These are phyloP conservation scores for Microctonus aethiopoides DNA, from an alignment of 2,888 invertebrate genomes.

Conservation along the genomic window DNA sequence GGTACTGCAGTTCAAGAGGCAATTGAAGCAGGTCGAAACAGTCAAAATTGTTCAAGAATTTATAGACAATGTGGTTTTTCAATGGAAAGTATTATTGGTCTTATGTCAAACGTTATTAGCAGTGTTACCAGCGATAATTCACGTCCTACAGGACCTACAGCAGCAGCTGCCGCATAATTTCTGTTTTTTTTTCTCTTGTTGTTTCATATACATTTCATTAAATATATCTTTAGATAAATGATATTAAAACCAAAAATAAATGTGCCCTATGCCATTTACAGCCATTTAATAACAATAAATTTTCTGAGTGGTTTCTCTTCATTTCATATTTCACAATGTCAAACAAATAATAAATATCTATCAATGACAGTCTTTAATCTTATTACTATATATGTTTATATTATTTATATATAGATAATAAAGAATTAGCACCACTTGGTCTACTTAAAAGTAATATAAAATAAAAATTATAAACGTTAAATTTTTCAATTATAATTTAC, in stretches of 20 bases:
- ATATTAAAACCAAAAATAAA: constrained; percentile 11
- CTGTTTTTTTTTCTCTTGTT: neutral
- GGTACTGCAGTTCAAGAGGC: constrained; percentile 71
- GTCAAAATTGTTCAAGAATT: constrained; percentile 64
- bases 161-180: constrained; percentile 14
- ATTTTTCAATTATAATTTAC: neutral
- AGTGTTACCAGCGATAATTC: constrained; percentile 39
- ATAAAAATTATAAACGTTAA: too few relatives aligned
- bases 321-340: neutral
- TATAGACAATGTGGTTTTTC: constrained; percentile 69
- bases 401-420: neutral
- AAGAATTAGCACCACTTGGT: neutral
- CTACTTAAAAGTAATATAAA: neutral
- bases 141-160: constrained; percentile 34
- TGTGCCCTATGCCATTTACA: constrained; percentile 25
- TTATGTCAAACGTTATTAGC: constrained; percentile 56
- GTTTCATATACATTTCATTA: neutral
- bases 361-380: neutral
- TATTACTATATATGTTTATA: neutral
- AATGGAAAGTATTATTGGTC: constrained; percentile 59
- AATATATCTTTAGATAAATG: neutral
- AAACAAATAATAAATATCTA: neutral
- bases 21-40: constrained; percentile 67
- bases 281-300: constrained; percentile 26
- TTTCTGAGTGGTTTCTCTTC: neutral